phyloP scores from a whole-genome alignment of 2,888 invertebrate species.

The Drosophila recens region DNA sequence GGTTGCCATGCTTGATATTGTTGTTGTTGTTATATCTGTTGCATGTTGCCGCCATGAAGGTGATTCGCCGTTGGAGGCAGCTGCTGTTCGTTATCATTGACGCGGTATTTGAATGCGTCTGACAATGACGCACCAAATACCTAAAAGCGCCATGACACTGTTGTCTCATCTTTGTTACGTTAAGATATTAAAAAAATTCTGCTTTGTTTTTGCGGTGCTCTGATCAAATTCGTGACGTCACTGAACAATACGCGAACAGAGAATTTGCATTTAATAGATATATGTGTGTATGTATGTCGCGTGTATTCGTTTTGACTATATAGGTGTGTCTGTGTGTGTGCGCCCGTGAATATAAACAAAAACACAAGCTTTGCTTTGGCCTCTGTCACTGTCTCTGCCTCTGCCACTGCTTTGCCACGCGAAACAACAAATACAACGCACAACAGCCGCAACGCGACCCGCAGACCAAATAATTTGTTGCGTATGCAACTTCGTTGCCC shows the following conservation, averaged over 20 bases:
- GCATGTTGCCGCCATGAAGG: conserved; percentile 14
- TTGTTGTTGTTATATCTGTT: conserved; percentile 13
- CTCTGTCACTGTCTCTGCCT: background rate
- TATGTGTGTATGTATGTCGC: background rate
- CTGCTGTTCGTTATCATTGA: conserved; percentile 7
- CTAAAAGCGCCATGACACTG: conserved; percentile 39
- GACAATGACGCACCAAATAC: conserved; percentile 46
- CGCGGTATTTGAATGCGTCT: conserved; percentile 20
- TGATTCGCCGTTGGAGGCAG: conserved; percentile 23
- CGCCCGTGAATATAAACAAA: conserved; percentile 52
- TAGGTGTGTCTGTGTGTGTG: conserved; percentile 1
- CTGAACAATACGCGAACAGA: conserved; percentile 1
- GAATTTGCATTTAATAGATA: conserved; percentile 6
- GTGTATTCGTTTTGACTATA: background rate
- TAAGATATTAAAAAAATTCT: conserved; percentile 8
- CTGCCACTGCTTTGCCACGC: conserved; percentile 50
- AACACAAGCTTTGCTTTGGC: conserved; percentile 50
- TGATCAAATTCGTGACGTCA: conserved; percentile 59
- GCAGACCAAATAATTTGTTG: conserved; percentile 55
- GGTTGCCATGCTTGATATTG: no score
- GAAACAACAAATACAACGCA: conserved; percentile 37
- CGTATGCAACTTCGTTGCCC: conserved; percentile 61
- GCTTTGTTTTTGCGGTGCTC: background rate
- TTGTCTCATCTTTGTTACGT: conserved; percentile 47
- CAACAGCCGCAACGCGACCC: conserved; percentile 60